Evolutionary conservation across 2,797 vertebrate genomes (phyloP), one percentile per base, ranked within the genome.

Genomic region (Gymnocypris eckloni): DNA sequence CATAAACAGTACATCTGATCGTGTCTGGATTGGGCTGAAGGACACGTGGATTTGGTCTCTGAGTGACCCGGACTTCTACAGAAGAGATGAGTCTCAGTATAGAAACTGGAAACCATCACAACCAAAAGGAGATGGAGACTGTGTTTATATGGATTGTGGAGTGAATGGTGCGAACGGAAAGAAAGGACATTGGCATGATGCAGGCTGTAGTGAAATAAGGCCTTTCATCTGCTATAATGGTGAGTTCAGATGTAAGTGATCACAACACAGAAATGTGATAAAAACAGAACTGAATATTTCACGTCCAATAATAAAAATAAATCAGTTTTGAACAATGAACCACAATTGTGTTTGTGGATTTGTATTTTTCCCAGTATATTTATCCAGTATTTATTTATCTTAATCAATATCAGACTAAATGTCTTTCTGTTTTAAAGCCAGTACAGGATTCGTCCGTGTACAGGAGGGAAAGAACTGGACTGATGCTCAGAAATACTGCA

Each of bases 11-110:
- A 0, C 4, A 0, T 0, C 54, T 41, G 3, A 0, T 0, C 33
- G 0, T n/a, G 82, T 45, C 33, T 89, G 85, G 82, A 89, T 88
- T 15, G 87, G 87, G 9, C 76, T 90, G 83, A 9, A 28, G 16
- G 41, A 64, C 3, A 9, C 6, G 9, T 89, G 86, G 88, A 22
- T 56, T 78, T 89, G 88, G 88, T 89, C 86, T 70, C 84, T 81
- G 77, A 45, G 64, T 54, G 52, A 83, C 41, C 12, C 37, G 37
- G 13, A 1, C 6, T 70, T 83, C 59, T 83, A 86, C 76, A 61
- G 1, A 25, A 18, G 15, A 4, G 13, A 0, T 28, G 28, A 28
- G 28, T 28, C 28, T 28, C 28, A 28, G 28, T 28, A 28, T 28
- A 28, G 28, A 28, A 28, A 28, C 28, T 28, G 28, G 28, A 1